Percentiles rank a stretch among this genome's conserved stretches.
Conservation (phyloP, 2,888 invertebrate genomes). For the Coecobrya sp. region DNA sequence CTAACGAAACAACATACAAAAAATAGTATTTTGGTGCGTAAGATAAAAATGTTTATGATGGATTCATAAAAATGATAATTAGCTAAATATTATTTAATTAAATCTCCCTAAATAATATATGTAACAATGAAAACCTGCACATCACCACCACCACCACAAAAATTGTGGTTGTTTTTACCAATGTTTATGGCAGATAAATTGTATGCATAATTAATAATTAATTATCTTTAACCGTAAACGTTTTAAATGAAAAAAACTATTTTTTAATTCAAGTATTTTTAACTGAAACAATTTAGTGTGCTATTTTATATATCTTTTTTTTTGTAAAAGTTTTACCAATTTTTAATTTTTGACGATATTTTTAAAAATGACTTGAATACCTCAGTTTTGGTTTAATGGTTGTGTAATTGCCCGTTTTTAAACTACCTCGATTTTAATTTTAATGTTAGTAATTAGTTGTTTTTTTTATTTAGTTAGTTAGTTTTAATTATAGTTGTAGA, state of each 20-base stretch:
- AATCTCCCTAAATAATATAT: too few relatives aligned
- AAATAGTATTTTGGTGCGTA: constrained; percentile 63
- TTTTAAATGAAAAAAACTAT: too few relatives aligned
- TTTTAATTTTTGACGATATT: not conserved
- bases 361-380: too few relatives aligned
- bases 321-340: not conserved
- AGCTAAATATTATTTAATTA: not conserved
- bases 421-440: not conserved
- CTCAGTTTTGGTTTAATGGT: too few relatives aligned
- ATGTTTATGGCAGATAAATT: not conserved
- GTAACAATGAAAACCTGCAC: too few relatives aligned
- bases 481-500: too few relatives aligned
- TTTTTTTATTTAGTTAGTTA: not conserved
- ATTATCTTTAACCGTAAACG: too few relatives aligned
- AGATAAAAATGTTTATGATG: constrained; percentile 22
- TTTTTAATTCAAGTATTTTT: constrained; percentile 33
- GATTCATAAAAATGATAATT: constrained; percentile 29
- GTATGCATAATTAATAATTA: too few relatives aligned
- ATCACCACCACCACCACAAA: too few relatives aligned
- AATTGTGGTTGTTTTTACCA: not conserved
- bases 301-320: not conserved
- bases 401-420: not conserved
- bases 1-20: constrained; percentile 44
- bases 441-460: not conserved
- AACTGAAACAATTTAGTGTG: constrained; percentile 6